Evolutionary conservation across 1,140 invertebrate species (phyloP).

Genomic region (Ylistrum balloti): DNA sequence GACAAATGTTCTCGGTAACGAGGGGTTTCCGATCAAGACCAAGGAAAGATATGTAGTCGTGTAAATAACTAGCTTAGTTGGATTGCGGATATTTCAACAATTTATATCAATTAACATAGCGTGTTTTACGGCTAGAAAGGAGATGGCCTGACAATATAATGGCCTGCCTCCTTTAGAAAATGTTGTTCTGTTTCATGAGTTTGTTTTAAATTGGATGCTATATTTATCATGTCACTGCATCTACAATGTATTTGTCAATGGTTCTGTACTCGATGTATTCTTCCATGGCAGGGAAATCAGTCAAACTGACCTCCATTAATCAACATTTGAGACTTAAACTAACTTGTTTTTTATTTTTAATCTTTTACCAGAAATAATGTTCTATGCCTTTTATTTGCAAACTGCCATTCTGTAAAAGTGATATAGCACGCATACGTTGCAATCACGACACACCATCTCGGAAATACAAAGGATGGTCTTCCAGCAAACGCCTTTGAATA

Average conservation of each 20-base stretch:
- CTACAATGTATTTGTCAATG: not conserved
- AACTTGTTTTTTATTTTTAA: no score
- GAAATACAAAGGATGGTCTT: no score
- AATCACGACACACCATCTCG: no score
- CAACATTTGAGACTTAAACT: no score
- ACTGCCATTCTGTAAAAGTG: no score
- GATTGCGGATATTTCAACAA: not conserved
- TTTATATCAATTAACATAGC: not conserved
- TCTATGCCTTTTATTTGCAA: no score
- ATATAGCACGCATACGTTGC: no score
- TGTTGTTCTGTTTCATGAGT: not conserved
- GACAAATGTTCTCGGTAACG: not conserved
- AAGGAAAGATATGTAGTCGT: not conserved
- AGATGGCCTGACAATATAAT: not conserved
- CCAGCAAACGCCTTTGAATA: no score
- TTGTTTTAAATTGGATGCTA: not conserved
- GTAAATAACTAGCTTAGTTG: not conserved
- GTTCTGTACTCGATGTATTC: no score
- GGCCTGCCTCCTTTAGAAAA: not conserved
- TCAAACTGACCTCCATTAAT: no score
- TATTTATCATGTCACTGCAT: not conserved
- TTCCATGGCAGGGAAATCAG: no score
- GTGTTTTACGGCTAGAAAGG: not conserved
- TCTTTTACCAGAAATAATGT: no score
- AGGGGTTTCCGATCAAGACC: not conserved